phyloP scores from a whole-genome alignment of 1,140 invertebrate species.

The Condylostylus longicornis region DNA sequence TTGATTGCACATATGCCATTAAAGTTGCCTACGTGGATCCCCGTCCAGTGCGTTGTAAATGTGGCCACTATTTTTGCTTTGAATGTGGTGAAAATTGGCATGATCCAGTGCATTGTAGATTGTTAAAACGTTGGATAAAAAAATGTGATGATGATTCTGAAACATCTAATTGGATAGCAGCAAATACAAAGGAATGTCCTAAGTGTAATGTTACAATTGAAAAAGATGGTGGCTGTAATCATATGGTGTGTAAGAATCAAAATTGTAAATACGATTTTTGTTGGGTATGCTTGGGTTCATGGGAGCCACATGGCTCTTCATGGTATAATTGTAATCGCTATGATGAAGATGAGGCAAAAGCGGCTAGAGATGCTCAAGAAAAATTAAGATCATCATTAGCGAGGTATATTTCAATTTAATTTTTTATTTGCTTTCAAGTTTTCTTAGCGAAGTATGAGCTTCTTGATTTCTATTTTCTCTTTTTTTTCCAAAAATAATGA shows the following conservation, averaged over 20 bases:
- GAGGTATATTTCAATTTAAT: slow-evolving; percentile 13
- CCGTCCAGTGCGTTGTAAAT: slow-evolving; percentile 86
- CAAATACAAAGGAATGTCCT: slow-evolving; percentile 98
- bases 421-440: neutral
- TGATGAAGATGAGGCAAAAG: slow-evolving; percentile 92
- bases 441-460: neutral
- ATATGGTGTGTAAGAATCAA: slow-evolving; percentile 99
- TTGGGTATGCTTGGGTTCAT: slow-evolving; percentile 97
- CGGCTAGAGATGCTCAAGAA: slow-evolving; percentile 90
- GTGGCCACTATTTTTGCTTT: slow-evolving; percentile 92
- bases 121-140: slow-evolving; percentile 93
- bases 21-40: slow-evolving; percentile 87
- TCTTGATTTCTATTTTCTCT: neutral
- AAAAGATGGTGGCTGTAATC: slow-evolving; percentile 97
- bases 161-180: slow-evolving; percentile 98
- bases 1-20: slow-evolving; percentile 91
- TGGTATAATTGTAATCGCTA: slow-evolving; percentile 99
- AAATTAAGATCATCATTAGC: slow-evolving; percentile 69
- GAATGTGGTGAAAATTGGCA: slow-evolving; percentile 97
- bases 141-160: slow-evolving; percentile 99
- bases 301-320: slow-evolving; percentile 96
- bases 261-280: slow-evolving; percentile 97
- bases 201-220: slow-evolving; percentile 97
- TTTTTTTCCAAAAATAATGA: no score
- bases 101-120: slow-evolving; percentile 90